Evolutionary conservation across 53 echinoderm and acorn worm genomes (phyloP), one percentile per base, ranked within the genome.

Genomic region (Pentamera pediparva): DNA sequence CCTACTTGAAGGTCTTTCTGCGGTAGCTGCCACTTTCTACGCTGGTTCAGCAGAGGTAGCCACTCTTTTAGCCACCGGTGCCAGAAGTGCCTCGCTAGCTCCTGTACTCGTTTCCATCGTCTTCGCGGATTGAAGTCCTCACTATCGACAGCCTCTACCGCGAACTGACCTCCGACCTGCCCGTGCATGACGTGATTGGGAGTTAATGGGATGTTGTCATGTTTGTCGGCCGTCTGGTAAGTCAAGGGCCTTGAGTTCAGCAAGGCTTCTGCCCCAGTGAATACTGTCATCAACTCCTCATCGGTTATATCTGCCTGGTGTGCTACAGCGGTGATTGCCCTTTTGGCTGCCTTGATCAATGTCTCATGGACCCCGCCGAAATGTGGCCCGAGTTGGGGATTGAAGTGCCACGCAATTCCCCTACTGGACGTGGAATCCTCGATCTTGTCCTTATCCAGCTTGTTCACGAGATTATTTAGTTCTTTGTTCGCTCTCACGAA

Each of bases 391-490:
- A 43, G 52, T 15, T 22, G 50, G 25, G 70, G 70, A 21, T 70
- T 43, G 52, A 70, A 70, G 15, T 40, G 43, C 70, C 70, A 70
- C 70, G 43, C 48, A 28, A 70, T 70, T 15, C 26, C 48, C 20
- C 26, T 25, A 26, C 27, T 70, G 19, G 70, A 15, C 26, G 20
- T 70, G 4, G 40, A 70, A 8, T n/a, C 19, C 10, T 11, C 22
- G 8, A 57, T 8, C 8, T 57, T 57, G 28, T 57, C 19, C 19
- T 59, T 24, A 32, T 59, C 60, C 12, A 59, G 28, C 26, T 24
- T n/a, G 13, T 19, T n/a, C 22, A 70, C 52, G 9, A 45, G 26
- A 13, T 20, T 28, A 17, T 28, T 25, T 26, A 70, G 48, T 43
- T 48, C 62, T 4, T 61, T 61, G 18, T 61, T 17, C 4, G 62